These are phyloP conservation scores for Dendronephthya gigantea DNA, from an alignment of 64 coral and sea anemone genomes.

Conservation along the genomic window DNA sequence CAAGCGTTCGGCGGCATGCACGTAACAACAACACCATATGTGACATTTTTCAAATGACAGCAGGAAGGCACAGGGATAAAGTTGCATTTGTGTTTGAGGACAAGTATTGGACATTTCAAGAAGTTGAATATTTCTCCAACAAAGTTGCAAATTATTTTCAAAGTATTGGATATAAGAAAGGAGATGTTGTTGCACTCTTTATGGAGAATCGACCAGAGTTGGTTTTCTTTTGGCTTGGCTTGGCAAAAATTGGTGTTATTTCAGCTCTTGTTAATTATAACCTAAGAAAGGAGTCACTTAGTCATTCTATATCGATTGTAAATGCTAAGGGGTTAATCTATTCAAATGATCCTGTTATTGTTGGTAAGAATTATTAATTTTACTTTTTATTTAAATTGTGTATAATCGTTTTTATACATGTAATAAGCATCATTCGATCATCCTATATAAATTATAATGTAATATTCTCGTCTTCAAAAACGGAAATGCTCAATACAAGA, in stretches of 20 bases:
- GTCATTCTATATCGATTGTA: constrained; percentile 47
- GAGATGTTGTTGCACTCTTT: constrained; percentile 61
- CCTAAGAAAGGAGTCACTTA: constrained; percentile 46
- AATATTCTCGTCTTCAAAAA: no score
- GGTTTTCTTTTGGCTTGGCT: constrained; percentile 54
- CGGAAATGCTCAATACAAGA: no score
- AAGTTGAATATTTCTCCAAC: constrained; percentile 58
- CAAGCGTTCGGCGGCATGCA: background rate
- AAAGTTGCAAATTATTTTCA: constrained; percentile 69
- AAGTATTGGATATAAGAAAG: constrained; percentile 62
- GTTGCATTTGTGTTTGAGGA: constrained; percentile 64
- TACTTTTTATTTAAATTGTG: background rate
- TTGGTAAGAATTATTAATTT: constrained; percentile 29
- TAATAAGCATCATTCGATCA: no score
- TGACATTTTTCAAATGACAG: constrained; percentile 48
- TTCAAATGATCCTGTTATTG: constrained; percentile 15
- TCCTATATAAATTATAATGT: no score
- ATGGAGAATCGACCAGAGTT: constrained; percentile 62
- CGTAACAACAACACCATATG: constrained; percentile 25
- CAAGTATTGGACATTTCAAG: constrained; percentile 75
- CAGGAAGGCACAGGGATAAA: constrained; percentile 43
- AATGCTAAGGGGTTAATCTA: constrained; percentile 55
- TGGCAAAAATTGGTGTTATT: constrained; percentile 80
- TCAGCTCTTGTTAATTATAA: constrained; percentile 67
- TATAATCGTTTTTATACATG: no score